Percentiles rank a stretch among this genome's conserved stretches.
These are phyloP conservation scores for Excalfactoria chinensis DNA, from an alignment of 2,113 vertebrate genomes.

Conservation along the genomic window DNA sequence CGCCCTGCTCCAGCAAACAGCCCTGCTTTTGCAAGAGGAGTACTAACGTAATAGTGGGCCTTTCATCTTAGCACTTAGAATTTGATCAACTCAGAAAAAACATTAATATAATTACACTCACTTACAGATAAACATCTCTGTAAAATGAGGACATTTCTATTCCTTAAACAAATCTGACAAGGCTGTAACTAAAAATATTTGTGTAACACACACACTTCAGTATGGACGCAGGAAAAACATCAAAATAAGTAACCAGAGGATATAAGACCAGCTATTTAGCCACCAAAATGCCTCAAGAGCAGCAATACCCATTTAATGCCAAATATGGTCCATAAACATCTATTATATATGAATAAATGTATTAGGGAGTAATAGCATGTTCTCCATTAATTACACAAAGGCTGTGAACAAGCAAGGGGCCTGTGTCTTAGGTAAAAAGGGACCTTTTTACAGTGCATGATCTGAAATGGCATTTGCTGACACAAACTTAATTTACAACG, in stretches of 20 bases:
- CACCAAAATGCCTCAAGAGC: constrained; percentile 16
- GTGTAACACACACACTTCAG: neutral
- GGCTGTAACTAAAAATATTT: constrained; percentile 27
- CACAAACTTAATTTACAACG: neutral
- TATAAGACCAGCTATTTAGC: constrained; percentile 19
- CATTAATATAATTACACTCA: neutral
- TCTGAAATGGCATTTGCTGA: neutral
- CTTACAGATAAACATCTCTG: neutral
- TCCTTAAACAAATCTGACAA: constrained; percentile 31
- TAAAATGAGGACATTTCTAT: constrained; percentile 8
- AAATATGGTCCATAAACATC: neutral
- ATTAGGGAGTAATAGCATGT: neutral
- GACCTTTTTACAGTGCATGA: neutral
- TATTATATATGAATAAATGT: constrained; percentile 12
- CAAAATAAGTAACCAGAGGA: neutral
- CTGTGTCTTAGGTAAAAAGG: neutral
- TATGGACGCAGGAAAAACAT: constrained; percentile 5
- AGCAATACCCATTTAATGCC: constrained; percentile 7
- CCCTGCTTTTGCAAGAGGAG: neutral
- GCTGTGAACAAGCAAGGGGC: neutral
- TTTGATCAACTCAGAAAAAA: neutral
- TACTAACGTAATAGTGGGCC: neutral
- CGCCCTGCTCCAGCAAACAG: neutral
- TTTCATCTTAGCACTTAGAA: constrained; percentile 27
- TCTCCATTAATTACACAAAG: neutral